phyloP scores from a whole-genome alignment of 2,797 vertebrate species.

The Myripristis murdjan region DNA sequence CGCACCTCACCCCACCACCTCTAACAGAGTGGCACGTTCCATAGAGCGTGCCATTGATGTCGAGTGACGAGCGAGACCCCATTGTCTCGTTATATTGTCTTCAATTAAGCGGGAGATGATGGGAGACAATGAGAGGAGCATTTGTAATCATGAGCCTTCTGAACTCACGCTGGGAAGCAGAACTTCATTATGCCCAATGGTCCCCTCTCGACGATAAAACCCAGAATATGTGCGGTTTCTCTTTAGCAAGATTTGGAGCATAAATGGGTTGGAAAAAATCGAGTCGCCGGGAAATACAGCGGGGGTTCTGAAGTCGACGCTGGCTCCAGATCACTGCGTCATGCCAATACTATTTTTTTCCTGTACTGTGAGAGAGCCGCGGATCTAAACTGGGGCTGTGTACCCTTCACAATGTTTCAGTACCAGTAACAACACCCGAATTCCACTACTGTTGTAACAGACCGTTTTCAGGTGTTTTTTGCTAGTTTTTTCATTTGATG shows the following conservation, averaged over 20 bases:
- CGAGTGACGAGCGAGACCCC: constrained; percentile 77
- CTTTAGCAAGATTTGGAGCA: constrained; percentile 70
- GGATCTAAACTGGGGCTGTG: no score
- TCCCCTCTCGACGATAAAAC: constrained; percentile 78
- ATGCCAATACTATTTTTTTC: constrained; percentile 18
- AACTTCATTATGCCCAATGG: constrained; percentile 84
- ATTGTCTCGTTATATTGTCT: constrained; percentile 82
- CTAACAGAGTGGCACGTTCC: constrained; percentile 79
- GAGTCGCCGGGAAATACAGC: constrained; percentile 68
- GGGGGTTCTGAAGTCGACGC: constrained; percentile 58
- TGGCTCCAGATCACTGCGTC: neutral
- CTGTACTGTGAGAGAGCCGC: constrained; percentile 33
- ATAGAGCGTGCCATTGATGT: constrained; percentile 72
- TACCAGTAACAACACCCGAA: no score
- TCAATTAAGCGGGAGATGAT: constrained; percentile 84
- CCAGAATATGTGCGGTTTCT: constrained; percentile 66
- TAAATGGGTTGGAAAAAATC: constrained; percentile 72
- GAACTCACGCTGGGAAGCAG: constrained; percentile 80
- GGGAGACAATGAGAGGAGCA: constrained; percentile 79
- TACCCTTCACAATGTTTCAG: no score
- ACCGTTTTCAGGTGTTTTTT: no score
- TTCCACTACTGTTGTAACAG: no score
- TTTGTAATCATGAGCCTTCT: constrained; percentile 83
- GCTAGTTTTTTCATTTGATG: no score
- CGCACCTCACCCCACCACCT: constrained; percentile 41